These are phyloP conservation scores for Callinectes sapidus DNA, from an alignment of 2,888 invertebrate genomes.

Conservation along the genomic window DNA sequence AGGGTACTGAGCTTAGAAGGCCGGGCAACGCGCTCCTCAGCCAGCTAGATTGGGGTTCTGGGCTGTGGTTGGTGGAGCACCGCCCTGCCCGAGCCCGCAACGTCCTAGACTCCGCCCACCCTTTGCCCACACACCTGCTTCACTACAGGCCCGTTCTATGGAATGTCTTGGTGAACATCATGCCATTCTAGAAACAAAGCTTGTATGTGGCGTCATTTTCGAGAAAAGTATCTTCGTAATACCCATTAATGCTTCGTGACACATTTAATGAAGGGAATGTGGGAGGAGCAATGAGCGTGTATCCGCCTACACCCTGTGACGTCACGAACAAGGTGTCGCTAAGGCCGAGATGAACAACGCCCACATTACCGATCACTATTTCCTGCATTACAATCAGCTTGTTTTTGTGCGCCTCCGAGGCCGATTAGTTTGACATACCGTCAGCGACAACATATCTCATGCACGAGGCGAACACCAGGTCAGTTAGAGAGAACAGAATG, in stretches of 20 bases:
- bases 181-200: neutral
- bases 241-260: neutral
- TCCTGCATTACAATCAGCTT: constrained; percentile 39
- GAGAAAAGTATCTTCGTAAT: neutral
- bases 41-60: constrained; percentile 8
- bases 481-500: neutral
- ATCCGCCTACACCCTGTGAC: constrained; percentile 55
- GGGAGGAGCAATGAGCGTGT: constrained; percentile 4
- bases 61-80: constrained; percentile 18
- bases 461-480: neutral
- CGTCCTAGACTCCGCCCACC: constrained; percentile 36
- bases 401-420: neutral
- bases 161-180: neutral
- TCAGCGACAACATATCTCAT: neutral
- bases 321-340: constrained; percentile 57
- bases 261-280: neutral
- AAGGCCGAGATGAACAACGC: constrained; percentile 52
- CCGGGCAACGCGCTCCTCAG: constrained; percentile 15
- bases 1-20: neutral
- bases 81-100: neutral
- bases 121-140: constrained; percentile 49
- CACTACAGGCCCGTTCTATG: neutral
- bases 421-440: neutral
- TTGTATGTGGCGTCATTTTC: neutral
- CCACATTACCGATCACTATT: constrained; percentile 50